These are phyloP conservation scores for Dendrolimus kikuchii DNA, from an alignment of 1,140 invertebrate species.

Conservation along the genomic window DNA sequence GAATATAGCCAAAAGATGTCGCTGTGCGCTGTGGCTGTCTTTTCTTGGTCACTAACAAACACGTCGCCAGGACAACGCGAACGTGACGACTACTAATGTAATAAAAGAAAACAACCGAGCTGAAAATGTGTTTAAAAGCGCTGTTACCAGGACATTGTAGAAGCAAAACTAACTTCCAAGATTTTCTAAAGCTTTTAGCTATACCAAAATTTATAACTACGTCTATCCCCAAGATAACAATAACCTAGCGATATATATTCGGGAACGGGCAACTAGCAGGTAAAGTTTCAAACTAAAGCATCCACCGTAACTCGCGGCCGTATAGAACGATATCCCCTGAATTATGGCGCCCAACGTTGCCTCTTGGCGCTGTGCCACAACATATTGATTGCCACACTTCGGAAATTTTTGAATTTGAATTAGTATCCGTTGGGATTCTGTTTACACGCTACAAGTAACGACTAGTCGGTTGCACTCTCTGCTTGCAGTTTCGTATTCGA, in stretches of 20 bases:
- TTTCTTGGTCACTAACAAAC: no score
- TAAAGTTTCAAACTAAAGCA: conserved; percentile 39
- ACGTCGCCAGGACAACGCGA: no score
- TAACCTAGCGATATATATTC: conserved; percentile 20
- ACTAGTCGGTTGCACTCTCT: no score
- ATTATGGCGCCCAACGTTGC: conserved; percentile 38
- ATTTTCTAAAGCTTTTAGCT: not conserved
- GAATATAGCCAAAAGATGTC: no score
- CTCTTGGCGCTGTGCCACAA: conserved; percentile 41
- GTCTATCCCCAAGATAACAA: conserved; percentile 2
- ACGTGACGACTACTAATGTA: no score
- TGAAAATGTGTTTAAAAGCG: no score
- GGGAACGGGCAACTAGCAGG: conserved; percentile 18
- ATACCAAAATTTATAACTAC: conserved; percentile 4
- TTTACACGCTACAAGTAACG: not conserved
- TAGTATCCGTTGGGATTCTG: conserved; percentile 22
- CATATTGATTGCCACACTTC: conserved; percentile 48
- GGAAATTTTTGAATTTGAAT: conserved; percentile 43
- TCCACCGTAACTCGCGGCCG: not conserved
- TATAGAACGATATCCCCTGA: conserved; percentile 31
- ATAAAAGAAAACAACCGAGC: no score
- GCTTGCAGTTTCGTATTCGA: no score
- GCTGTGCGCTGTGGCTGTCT: no score
- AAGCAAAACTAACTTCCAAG: conserved; percentile 1
- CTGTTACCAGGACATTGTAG: not conserved